phyloP scores from a whole-genome alignment of 2,113 vertebrate species.

The Forbesichthys agassizii region DNA sequence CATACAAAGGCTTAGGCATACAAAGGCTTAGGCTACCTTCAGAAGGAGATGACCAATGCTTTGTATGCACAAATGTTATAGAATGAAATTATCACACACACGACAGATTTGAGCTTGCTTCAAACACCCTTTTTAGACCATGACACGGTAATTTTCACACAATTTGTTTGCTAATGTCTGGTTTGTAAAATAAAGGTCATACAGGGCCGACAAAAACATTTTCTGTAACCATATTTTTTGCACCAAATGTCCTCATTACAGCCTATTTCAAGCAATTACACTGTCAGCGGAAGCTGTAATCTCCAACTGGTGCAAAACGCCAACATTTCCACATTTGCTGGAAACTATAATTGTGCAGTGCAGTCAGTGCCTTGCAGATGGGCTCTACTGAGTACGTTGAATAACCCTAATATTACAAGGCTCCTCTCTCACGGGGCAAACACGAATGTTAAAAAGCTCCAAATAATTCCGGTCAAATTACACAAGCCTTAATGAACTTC shows the following conservation, averaged over 20 bases:
- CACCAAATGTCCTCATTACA: conserved; percentile 60
- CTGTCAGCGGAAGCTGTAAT: conserved; percentile 72
- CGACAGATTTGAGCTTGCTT: background rate
- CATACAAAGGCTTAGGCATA: conserved; percentile 25
- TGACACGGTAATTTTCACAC: too few relatives aligned
- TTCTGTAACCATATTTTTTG: conserved; percentile 47
- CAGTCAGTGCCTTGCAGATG: conserved; percentile 60
- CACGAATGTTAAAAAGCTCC: conserved; percentile 53
- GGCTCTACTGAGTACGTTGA: conserved; percentile 58
- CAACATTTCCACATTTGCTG: conserved; percentile 66
- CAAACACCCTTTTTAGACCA: background rate
- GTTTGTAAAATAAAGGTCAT: conserved; percentile 46
- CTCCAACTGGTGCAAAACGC: conserved; percentile 60
- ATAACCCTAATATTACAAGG: conserved; percentile 68
- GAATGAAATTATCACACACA: too few relatives aligned
- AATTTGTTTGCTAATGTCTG: conserved; percentile 28
- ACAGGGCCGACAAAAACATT: conserved; percentile 54
- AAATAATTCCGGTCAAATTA: conserved; percentile 69
- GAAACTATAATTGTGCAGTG: conserved; percentile 66
- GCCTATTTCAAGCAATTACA: conserved; percentile 68
- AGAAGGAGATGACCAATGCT: conserved; percentile 21
- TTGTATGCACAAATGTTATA: too few relatives aligned
- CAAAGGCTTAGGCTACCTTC: conserved; percentile 35
- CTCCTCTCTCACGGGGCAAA: conserved; percentile 58
- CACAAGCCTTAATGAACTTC: conserved; percentile 68